Conservation (phyloP, 35 echinoderm and acorn worm species). For the Chiridota heheva region DNA sequence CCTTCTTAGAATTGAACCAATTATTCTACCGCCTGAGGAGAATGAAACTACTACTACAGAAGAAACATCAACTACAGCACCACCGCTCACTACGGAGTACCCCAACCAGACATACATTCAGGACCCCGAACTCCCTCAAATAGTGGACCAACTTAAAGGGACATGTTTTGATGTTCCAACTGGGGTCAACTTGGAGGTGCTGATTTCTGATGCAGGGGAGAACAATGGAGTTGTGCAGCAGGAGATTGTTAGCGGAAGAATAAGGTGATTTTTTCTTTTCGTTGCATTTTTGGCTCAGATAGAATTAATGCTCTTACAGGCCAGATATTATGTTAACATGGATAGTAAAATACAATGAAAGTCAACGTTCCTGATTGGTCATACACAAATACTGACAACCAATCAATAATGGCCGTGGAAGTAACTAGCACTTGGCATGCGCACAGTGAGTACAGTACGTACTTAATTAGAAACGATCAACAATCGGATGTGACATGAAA, state of each 20-base stretch:
- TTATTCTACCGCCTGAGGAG: too few species aligned
- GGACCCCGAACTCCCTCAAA: slow-evolving; percentile 14
- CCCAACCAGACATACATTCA: slow-evolving; percentile 50
- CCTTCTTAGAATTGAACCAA: too few species aligned
- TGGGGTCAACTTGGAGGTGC: slow-evolving; percentile 73
- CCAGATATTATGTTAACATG: too few species aligned
- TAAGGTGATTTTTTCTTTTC: slow-evolving; percentile 52
- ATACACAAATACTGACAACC: too few species aligned
- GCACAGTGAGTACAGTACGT: too few species aligned
- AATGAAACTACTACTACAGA: background rate
- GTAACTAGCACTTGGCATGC: too few species aligned
- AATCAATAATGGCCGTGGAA: too few species aligned
- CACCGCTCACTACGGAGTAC: slow-evolving; percentile 20
- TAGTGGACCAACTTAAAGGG: slow-evolving; percentile 61
- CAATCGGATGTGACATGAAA: too few species aligned
- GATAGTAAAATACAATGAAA: too few species aligned
- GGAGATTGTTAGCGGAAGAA: slow-evolving; percentile 68
- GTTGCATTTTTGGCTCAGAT: background rate
- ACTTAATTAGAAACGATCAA: too few species aligned
- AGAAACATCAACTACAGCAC: slow-evolving; percentile 3
- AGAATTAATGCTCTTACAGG: too few species aligned
- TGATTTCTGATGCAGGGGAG: slow-evolving; percentile 78
- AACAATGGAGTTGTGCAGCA: slow-evolving; percentile 53
- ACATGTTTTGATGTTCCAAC: slow-evolving; percentile 80
- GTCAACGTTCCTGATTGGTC: too few species aligned